Base-by-base conservation (phyloP, 2,888 invertebrate genomes). In the Spisula solida region DNA sequence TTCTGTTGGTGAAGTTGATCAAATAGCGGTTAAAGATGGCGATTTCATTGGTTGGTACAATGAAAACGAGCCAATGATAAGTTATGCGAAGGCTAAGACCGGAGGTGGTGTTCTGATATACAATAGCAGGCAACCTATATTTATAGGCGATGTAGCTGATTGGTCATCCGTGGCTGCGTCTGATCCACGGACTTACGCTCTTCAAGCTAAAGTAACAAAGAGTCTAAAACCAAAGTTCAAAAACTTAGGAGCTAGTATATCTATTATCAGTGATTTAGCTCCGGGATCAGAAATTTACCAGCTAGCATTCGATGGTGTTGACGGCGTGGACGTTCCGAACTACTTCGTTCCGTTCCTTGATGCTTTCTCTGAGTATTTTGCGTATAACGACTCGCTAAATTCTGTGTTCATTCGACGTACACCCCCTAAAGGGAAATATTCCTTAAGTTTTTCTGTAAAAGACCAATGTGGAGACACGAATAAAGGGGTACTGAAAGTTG, bases 1-100 rank as follows among this genome's bases (percentile, higher is more conserved):
- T 1, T 18, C 18, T 31, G 85, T 88, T 41, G 79, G 51, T 10
- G 56, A 79, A 12, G 88, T 85, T 8, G 47, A 90, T 10, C 84
- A 85, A 80, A 85, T 90, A 31, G 85, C 85, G 8, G 90, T 90
- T 1, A 78, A 87, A 25, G 80, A 60, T 12, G 90, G 90, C 14
- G 90, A 90, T 55, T 82, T 81, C 12, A 85, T 90, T 31, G 90
- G 90, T n/a, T 90, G 90, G 90, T 91, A 88, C 56, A 88, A 86
- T 34, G 75, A 81, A n/a, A 82, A 81, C 34, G 85, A 82, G 14
- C 81, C 90, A 29, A 91, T 91, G 85, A 70, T 88, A 12, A 81
- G 85, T 16, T 91, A 88, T 75, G 34, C 31, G 1, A 88, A 80
- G 16, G 82, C 81, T 2, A 88, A 51, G 29, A 82, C 79, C 12